These are phyloP conservation scores for Hormaphis cornu DNA, from an alignment of 1,140 invertebrate genomes.

Conservation along the genomic window DNA sequence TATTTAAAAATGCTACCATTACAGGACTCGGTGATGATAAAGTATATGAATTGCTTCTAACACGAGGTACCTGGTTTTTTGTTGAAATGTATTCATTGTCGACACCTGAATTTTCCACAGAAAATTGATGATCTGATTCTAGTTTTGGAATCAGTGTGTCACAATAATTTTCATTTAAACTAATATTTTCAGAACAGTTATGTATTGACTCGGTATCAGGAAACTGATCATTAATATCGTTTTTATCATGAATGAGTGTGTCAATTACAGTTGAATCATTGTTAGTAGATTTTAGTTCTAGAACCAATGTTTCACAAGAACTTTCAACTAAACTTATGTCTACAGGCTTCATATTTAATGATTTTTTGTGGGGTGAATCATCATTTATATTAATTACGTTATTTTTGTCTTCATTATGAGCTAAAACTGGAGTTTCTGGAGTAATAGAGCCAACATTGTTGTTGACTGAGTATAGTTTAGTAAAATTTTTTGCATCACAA, in stretches of 20 bases:
- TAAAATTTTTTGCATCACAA: not conserved
- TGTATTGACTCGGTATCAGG: not conserved
- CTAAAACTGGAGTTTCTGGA: not conserved
- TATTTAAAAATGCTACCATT: constrained; percentile 26
- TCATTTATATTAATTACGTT: not conserved
- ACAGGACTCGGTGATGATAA: constrained; percentile 28
- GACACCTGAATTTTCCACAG: not conserved
- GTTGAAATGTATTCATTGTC: not conserved
- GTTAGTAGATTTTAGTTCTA: not conserved
- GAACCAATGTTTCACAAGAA: not conserved
- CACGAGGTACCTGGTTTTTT: not conserved
- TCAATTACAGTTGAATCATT: not conserved
- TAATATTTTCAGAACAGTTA: not conserved
- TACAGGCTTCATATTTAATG: not conserved
- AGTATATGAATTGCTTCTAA: constrained; percentile 31
- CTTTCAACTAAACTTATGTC: not conserved
- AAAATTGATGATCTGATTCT: not conserved
- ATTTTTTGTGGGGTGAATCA: not conserved
- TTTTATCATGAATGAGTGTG: not conserved
- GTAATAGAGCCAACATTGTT: not conserved
- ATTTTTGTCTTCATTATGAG: not conserved
- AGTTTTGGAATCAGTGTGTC: not conserved
- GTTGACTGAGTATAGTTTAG: not conserved
- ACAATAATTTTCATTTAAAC: not conserved
- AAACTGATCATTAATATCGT: not conserved